phyloP scores from a whole-genome alignment of 2,113 vertebrate species.

The Choloepus hoffmanni region DNA sequence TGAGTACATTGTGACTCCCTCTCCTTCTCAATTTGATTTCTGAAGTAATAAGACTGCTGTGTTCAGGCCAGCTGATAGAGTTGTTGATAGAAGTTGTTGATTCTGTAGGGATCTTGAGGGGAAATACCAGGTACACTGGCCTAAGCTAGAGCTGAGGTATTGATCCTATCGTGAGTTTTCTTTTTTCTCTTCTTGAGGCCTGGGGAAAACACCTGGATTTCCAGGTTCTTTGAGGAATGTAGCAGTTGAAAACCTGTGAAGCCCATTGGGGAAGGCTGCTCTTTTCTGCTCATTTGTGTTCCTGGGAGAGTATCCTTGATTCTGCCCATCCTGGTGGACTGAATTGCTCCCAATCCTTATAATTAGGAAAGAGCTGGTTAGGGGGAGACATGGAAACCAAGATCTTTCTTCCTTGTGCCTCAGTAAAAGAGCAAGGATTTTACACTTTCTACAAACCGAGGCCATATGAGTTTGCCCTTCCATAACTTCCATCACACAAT shows the following conservation, averaged over 20 bases:
- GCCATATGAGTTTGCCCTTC: not conserved
- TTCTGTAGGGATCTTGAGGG: not conserved
- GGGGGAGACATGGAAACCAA: not conserved
- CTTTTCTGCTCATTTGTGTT: not conserved
- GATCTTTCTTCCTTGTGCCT: not conserved
- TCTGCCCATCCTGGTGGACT: not conserved
- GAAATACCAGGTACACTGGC: not conserved
- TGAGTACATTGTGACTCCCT: not conserved
- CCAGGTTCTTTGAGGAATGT: not conserved
- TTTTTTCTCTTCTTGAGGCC: not conserved
- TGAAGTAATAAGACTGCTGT: not conserved
- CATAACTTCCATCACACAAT: not conserved
- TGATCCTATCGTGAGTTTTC: not conserved
- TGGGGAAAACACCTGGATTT: not conserved
- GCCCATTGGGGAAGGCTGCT: not conserved
- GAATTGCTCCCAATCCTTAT: not conserved
- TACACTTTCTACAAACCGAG: not conserved
- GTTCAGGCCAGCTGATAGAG: too few species aligned
- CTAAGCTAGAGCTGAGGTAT: not conserved
- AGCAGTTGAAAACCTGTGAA: not conserved
- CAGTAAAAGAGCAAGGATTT: not conserved
- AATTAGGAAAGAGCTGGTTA: not conserved
- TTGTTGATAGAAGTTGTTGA: not conserved
- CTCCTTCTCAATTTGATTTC: not conserved
- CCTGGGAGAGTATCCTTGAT: not conserved